Conservation (phyloP, 2,888 invertebrate genomes). For the Rhagonycha lutea region DNA sequence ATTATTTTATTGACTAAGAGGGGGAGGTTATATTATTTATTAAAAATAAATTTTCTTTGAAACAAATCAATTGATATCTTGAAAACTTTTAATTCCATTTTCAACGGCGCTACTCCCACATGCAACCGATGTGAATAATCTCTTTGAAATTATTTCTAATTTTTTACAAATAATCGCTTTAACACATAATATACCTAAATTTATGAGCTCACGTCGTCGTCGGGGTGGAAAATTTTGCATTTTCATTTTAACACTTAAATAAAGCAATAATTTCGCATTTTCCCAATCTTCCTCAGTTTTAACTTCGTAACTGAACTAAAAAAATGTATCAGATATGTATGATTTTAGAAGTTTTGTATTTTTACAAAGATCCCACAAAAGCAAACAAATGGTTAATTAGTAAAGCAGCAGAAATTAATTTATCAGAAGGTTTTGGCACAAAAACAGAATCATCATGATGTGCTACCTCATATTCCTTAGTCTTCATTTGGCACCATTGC, state of each 20-base stretch:
- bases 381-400: conserved; percentile 16
- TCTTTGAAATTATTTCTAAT: too few species aligned
- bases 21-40: too few species aligned
- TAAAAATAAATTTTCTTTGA: too few species aligned
- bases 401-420: background rate
- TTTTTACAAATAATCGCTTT: too few species aligned
- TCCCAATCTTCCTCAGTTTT: background rate
- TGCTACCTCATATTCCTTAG: conserved; percentile 93
- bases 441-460: background rate
- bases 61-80: too few species aligned
- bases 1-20: too few species aligned
- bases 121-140: too few species aligned
- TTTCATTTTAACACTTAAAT: background rate
- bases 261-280: background rate
- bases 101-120: too few species aligned
- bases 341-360: background rate
- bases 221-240: too few species aligned
- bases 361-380: conserved; percentile 1
- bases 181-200: too few species aligned
- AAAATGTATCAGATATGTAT: background rate
- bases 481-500: conserved; percentile 97
- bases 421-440: conserved; percentile 1
- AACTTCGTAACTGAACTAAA: background rate
- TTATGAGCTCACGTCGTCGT: too few species aligned
- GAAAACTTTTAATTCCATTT: too few species aligned